A percentile compares a stretch with the other conserved stretches of the same genome.
phyloP scores from a whole-genome alignment of 2,888 invertebrate species.

The Chironomus tentans region DNA sequence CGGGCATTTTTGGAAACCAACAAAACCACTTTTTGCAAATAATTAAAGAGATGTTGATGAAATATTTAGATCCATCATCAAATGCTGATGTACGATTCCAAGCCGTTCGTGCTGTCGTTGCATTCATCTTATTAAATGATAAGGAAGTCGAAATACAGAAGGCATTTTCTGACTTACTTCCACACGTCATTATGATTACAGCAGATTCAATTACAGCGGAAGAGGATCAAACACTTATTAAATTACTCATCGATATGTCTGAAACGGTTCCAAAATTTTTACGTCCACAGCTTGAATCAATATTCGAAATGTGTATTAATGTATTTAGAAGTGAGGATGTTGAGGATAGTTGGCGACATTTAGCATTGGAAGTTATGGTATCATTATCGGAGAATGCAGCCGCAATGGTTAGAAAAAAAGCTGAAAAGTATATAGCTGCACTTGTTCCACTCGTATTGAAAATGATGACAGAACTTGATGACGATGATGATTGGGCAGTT shows the following conservation, averaged over 20 bases:
- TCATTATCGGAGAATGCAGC: slow-evolving; percentile 83
- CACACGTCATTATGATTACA: slow-evolving; percentile 61
- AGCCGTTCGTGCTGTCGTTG: slow-evolving; percentile 73
- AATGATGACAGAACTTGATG: slow-evolving; percentile 93
- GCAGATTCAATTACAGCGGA: slow-evolving; percentile 73
- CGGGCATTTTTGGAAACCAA: slow-evolving; percentile 94
- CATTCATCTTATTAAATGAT: slow-evolving; percentile 87
- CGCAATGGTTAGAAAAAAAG: slow-evolving; percentile 91
- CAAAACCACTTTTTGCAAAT: slow-evolving; percentile 83
- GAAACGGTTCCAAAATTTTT: slow-evolving; percentile 90
- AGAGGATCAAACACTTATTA: slow-evolving; percentile 84
- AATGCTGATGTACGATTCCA: slow-evolving; percentile 68
- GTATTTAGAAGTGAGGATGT: slow-evolving; percentile 61
- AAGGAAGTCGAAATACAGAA: slow-evolving; percentile 85
- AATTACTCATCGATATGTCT: slow-evolving; percentile 88
- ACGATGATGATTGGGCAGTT: slow-evolving; percentile 80
- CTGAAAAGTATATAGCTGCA: slow-evolving; percentile 69
- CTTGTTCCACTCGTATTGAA: slow-evolving; percentile 78
- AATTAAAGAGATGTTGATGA: slow-evolving; percentile 90
- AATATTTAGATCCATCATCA: slow-evolving; percentile 64
- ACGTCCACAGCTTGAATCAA: slow-evolving; percentile 71
- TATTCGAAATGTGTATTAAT: slow-evolving; percentile 84
- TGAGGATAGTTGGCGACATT: slow-evolving; percentile 76
- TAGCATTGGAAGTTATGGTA: slow-evolving; percentile 81
- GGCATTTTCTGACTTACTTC: slow-evolving; percentile 77